A percentile compares a stretch with the other conserved stretches of the same genome.
phyloP scores from a whole-genome alignment of 2,113 vertebrate species.

The Bagarius yarrelli region DNA sequence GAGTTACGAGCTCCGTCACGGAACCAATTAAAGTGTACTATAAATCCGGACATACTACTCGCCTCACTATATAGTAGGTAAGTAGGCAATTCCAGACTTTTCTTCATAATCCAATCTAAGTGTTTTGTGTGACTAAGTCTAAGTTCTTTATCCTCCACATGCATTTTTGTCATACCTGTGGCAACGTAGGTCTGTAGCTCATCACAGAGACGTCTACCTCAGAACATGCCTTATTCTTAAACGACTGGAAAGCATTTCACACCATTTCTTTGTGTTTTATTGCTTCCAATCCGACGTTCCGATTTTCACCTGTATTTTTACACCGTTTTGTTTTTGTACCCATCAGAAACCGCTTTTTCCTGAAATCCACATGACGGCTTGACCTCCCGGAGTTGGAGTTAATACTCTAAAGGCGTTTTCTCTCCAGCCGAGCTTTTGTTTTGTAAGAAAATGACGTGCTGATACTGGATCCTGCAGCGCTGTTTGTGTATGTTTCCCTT shows the following conservation, averaged over 20 bases:
- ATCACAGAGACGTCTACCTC: neutral
- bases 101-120: neutral
- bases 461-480: conserved; percentile 23
- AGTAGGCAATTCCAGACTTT: neutral
- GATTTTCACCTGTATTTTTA: neutral
- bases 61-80: too few species aligned
- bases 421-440: conserved; percentile 11
- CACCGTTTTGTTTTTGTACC: neutral
- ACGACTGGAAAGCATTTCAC: neutral
- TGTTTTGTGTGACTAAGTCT: neutral
- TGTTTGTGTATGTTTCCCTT: conserved; percentile 37
- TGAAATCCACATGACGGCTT: neutral
- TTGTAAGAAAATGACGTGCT: conserved; percentile 17
- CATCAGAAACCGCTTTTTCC: neutral
- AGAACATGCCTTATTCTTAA: neutral
- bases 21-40: too few species aligned
- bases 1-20: too few species aligned
- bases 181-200: neutral
- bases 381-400: neutral
- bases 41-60: too few species aligned
- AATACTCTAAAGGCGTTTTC: neutral
- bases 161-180: neutral
- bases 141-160: neutral
- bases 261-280: neutral
- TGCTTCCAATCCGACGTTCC: neutral